Evolutionary conservation across 2,888 invertebrate species (phyloP), one percentile per base, ranked within the genome.

Genomic region (Orchesellides sinensis): DNA sequence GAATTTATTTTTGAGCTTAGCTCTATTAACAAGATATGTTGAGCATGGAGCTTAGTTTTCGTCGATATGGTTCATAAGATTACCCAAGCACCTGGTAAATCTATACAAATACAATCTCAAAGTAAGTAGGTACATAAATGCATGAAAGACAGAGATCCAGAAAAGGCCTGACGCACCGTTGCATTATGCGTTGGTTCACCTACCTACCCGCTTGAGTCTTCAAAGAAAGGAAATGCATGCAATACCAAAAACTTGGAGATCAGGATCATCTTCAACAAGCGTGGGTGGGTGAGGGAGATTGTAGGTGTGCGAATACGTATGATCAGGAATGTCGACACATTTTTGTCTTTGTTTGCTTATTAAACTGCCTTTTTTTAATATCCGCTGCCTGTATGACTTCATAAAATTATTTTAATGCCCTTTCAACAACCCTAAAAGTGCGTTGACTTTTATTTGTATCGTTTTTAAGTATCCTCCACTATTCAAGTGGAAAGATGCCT

Each of bases 161-260:
- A 27, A 59, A 17, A 59, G n/a, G 59, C 29, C 6, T 59, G 59
- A 27, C 59, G 19, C 59, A 52, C 52, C 52, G 52, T 52, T 52
- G 52, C 17, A 52, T 17, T 17, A 52, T 29, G 59, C n/a, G n/a
- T n/a, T n/a, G n/a, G n/a, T n/a, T n/a, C n/a, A n/a, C n/a, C n/a
- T n/a, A n/a, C n/a, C n/a, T n/a, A n/a, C n/a, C n/a, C n/a, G n/a
- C n/a, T 27, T 56, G 17, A n/a, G 10, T 23, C 25, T 32, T 63
- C 21, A 32, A 21, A 63, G 35, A 32, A 63, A 63, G 61, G 61
- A 63, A 63, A 35, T 63, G 61, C 40, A 52, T 19, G 19, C 19
- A 63, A 63, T 35, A 35, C 10, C 40, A 17, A 12, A 19, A 52
- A 17, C 8, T 52, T 17, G 17, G n/a, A 17, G 17, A 5, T 49